Base-by-base conservation (phyloP, 2,113 vertebrate genomes). In the Salvelinus alpinus region DNA sequence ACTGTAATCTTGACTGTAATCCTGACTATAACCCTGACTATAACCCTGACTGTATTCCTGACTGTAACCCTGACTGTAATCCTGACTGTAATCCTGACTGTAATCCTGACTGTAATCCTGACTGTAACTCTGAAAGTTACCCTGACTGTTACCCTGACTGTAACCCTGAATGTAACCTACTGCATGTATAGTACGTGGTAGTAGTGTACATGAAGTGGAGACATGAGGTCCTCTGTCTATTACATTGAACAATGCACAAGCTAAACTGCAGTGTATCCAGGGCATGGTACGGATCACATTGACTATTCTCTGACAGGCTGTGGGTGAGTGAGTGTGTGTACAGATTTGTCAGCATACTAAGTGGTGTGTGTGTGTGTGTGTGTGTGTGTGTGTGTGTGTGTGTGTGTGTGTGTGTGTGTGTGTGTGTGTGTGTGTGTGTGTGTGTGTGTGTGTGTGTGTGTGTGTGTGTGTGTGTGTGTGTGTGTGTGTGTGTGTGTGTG, bases 331-430 rank as follows among this genome's bases (percentile, higher is more conserved):
- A 80, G 65, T 81, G 82, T 62, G 75, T 85, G 88, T 90, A 88
- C 87, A 87, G 77, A 92, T 92, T 92, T 92, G 90, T 92, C 79
- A 85, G 87, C 72, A 76, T 75, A 86, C 80, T 85, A 75, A 90
- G 76, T 76, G 71, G 76, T 78, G 67, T 82, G 82, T 64, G 74
- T 85, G 88, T 90, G 66, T 72, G 79, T 80, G 66, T 80, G 71
- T 80, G 76, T 80, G 70, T 70, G 78, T 76, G 3, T 27, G 81
- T 78, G 64, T 29, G 16, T 12, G 48, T 68, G 74, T 31, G n/a
- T 60, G 64, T 44, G 82, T 85, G 77, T 84, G 84, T 89, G 79
- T 86, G 76, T 78, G 65, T 82, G 80, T 64, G 75, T 85, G 88
- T 90, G 64, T 72, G 81, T 80, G 65, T 80, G 72, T 80, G 12